Percentiles rank a stretch among this genome's conserved stretches.
Conservation (phyloP, 2,797 vertebrate genomes). For the Sebastes wilsoni region DNA sequence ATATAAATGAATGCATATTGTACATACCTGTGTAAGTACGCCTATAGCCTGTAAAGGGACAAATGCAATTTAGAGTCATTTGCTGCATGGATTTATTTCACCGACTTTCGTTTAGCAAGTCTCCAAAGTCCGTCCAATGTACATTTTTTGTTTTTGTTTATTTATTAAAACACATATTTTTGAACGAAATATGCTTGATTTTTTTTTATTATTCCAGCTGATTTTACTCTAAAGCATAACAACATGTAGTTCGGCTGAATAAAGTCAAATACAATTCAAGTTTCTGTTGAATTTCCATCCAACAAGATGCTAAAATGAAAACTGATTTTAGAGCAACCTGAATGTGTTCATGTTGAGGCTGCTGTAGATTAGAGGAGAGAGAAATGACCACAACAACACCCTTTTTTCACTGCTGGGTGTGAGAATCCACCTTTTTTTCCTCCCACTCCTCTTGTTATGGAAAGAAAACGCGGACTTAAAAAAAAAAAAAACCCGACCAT, state of each 20-base stretch:
- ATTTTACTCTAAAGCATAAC: not conserved
- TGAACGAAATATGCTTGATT: conserved; percentile 60
- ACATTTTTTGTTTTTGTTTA: conserved; percentile 86
- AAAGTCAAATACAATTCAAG: not conserved
- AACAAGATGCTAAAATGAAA: not conserved
- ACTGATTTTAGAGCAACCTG: not conserved
- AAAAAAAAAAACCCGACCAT: conserved; percentile 37
- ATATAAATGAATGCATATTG: conserved; percentile 77
- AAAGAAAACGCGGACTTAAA: conserved; percentile 53
- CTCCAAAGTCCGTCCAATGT: conserved; percentile 84
- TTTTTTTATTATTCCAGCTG: not conserved
- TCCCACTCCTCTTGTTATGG: conserved; percentile 53
- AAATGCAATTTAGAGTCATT: conserved; percentile 81
- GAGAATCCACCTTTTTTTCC: not conserved
- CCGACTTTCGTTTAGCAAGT: conserved; percentile 67
- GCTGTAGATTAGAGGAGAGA: not conserved
- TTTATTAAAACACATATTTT: conserved; percentile 96
- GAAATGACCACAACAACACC: not conserved
- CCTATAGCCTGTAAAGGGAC: conserved; percentile 79
- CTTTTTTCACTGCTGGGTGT: conserved; percentile 41
- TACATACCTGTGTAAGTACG: conserved; percentile 78
- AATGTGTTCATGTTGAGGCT: not conserved
- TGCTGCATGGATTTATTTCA: conserved; percentile 79
- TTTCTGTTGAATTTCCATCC: not conserved
- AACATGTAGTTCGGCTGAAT: not conserved